Evolutionary conservation across 2,113 vertebrate genomes (phyloP).

Genomic region (Microtus montanus): DNA sequence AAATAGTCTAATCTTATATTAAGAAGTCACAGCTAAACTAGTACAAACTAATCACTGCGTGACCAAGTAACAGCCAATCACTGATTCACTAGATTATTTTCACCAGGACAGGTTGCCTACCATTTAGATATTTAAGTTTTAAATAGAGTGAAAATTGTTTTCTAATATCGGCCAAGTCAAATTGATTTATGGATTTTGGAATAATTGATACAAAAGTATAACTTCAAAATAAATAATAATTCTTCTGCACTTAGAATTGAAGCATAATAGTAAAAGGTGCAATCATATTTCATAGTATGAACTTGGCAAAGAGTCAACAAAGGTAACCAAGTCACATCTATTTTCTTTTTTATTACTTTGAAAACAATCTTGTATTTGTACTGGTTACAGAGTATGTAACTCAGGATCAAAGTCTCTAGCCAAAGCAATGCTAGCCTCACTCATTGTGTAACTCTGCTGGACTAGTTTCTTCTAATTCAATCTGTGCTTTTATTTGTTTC

Average conservation of each 20-base stretch:
- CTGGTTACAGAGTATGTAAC: background rate
- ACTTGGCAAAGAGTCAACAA: background rate
- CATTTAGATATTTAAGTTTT: background rate
- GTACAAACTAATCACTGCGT: background rate
- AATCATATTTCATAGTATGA: background rate
- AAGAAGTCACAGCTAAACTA: background rate
- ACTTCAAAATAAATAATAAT: background rate
- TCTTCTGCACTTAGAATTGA: background rate
- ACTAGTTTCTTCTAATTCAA: background rate
- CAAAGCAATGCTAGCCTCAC: background rate
- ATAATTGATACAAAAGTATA: background rate
- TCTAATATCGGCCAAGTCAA: background rate
- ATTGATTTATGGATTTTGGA: background rate
- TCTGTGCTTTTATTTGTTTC: background rate
- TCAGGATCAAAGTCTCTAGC: background rate
- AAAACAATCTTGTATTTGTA: background rate
- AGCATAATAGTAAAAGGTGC: background rate
- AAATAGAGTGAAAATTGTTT: background rate
- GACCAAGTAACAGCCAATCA: background rate
- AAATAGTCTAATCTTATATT: background rate
- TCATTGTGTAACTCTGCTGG: background rate
- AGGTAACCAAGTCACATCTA: background rate
- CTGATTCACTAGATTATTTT: background rate
- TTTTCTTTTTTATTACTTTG: background rate
- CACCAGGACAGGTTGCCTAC: background rate